Percentiles rank a stretch among this genome's conserved stretches.
phyloP scores from a whole-genome alignment of 2,888 invertebrate genomes.

The Onthophagus sagittarius region DNA sequence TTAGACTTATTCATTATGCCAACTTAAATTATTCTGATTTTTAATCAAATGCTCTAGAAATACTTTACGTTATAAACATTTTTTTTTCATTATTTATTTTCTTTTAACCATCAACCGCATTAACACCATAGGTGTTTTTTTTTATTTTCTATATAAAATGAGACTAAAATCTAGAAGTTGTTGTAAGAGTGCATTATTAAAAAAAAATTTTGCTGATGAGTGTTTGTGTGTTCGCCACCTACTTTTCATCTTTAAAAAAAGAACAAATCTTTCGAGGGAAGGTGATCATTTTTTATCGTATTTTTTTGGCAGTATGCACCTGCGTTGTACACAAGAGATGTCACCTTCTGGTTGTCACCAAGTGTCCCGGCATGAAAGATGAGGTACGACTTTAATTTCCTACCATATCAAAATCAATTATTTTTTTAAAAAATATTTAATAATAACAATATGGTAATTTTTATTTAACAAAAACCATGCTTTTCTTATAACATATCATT shows the following conservation, averaged over 20 bases:
- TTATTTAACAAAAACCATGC: too few species aligned
- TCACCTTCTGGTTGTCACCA: slow-evolving; percentile 94
- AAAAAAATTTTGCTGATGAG: not conserved
- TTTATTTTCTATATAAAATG: not conserved
- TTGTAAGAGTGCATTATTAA: slow-evolving; percentile 10
- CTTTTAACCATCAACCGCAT: not conserved
- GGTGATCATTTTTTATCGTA: slow-evolving; percentile 20
- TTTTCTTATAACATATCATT: too few species aligned
- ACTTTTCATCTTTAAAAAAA: not conserved
- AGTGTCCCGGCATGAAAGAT: slow-evolving; percentile 97
- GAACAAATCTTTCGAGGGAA: not conserved
- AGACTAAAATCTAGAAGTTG: slow-evolving; percentile 5
- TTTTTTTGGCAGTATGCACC: slow-evolving; percentile 75
- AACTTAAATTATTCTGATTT: too few species aligned
- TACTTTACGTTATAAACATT: too few species aligned
- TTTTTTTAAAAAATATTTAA: not conserved
- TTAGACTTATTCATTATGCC: too few species aligned
- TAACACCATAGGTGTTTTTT: slow-evolving; percentile 18
- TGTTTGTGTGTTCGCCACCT: slow-evolving; percentile 10
- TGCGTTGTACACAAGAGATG: slow-evolving; percentile 99
- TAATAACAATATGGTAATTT: not conserved
- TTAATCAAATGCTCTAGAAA: too few species aligned
- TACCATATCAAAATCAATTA: slow-evolving; percentile 7
- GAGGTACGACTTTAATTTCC: slow-evolving; percentile 55
- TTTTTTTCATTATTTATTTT: not conserved